These are phyloP conservation scores for Burhinus oedicnemus DNA, from an alignment of 2,113 vertebrate species.

Conservation along the genomic window DNA sequence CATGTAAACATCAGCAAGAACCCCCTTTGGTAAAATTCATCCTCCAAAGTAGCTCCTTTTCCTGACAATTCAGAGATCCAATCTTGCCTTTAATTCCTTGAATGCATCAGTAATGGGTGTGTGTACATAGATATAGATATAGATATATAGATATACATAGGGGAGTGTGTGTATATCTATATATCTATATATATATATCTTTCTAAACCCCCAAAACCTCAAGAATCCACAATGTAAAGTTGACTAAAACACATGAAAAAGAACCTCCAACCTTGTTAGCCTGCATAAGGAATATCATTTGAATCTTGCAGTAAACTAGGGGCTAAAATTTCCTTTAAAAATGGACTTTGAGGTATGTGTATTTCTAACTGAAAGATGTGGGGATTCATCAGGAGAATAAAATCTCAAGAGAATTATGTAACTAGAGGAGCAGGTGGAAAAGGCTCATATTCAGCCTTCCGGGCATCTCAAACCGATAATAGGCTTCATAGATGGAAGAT, in stretches of 20 bases:
- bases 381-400: background rate
- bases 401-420: background rate
- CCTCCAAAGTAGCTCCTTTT: background rate
- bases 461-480: background rate
- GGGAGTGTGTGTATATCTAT: no score
- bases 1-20: background rate
- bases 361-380: background rate
- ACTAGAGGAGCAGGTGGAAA: background rate
- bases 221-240: background rate
- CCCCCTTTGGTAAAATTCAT: background rate
- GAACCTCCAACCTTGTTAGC: background rate
- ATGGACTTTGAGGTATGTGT: background rate
- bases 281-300: background rate
- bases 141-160: no score
- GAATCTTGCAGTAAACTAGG: background rate
- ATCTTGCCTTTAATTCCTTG: background rate
- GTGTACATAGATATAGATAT: no score
- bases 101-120: background rate
- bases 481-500: background rate
- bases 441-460: background rate
- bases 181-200: background rate
- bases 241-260: background rate
- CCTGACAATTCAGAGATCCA: background rate
- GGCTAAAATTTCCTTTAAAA: background rate
- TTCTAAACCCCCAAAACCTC: background rate